phyloP scores from a whole-genome alignment of 2,888 invertebrate genomes.

The Carcina quercana region DNA sequence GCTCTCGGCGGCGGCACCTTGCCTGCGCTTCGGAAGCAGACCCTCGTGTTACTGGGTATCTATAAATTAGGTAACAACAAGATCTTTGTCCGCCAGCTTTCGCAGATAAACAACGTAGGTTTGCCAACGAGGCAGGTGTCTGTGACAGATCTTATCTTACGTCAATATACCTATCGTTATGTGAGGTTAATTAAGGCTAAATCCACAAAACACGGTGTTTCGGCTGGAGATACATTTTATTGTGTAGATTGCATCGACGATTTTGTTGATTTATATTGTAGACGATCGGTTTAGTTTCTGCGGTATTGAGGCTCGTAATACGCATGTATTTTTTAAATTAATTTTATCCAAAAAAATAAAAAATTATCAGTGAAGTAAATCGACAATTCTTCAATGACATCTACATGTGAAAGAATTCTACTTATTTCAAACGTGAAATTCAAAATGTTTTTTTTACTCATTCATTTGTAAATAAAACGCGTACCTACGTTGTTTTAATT shows the following conservation, averaged over 20 bases:
- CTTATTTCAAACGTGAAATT: too few species aligned
- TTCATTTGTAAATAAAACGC: too few species aligned
- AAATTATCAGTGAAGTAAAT: too few species aligned
- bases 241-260: slow-evolving; percentile 30
- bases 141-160: slow-evolving; percentile 43
- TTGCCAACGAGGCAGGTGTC: slow-evolving; percentile 55
- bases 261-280: slow-evolving; percentile 30
- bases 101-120: slow-evolving; percentile 51
- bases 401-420: too few species aligned
- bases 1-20: too few species aligned
- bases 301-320: too few species aligned
- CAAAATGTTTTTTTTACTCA: too few species aligned
- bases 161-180: slow-evolving; percentile 32
- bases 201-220: slow-evolving; percentile 27
- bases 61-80: slow-evolving; percentile 57
- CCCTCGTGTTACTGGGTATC: slow-evolving; percentile 40
- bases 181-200: slow-evolving; percentile 54
- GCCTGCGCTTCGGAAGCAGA: slow-evolving; percentile 38
- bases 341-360: too few species aligned
- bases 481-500: too few species aligned
- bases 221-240: slow-evolving; percentile 11
- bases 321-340: too few species aligned
- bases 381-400: too few species aligned
- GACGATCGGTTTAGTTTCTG: too few species aligned
- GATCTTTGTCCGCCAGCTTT: slow-evolving; percentile 51